Conservation (phyloP, 2,113 vertebrate species). For the Cynocephalus volans region DNA sequence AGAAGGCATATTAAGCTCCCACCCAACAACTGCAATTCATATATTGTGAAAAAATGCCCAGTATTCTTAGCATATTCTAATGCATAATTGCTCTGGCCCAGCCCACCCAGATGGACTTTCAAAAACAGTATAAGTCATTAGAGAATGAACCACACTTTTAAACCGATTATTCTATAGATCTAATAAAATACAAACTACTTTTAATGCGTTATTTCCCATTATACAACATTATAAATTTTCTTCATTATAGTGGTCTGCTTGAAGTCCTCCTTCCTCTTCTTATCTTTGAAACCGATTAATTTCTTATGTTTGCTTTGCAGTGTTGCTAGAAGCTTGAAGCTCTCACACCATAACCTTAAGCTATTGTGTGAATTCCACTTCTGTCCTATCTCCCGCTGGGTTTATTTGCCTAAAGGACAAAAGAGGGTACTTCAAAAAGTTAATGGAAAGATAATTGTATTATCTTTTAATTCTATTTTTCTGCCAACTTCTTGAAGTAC, state of each 20-base stretch:
- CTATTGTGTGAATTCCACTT: not conserved
- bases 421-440: too few relatives aligned
- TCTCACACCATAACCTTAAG: not conserved
- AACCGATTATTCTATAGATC: not conserved
- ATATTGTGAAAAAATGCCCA: not conserved
- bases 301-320: not conserved
- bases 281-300: conserved; percentile 39
- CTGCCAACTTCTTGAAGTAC: too few relatives aligned
- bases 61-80: not conserved
- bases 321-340: not conserved
- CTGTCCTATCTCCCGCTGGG: not conserved
- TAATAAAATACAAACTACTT: not conserved
- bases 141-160: not conserved
- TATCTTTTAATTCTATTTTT: too few relatives aligned
- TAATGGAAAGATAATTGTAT: too few relatives aligned
- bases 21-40: not conserved
- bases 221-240: not conserved
- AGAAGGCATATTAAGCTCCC: not conserved
- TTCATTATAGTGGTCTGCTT: not conserved
- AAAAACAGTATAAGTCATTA: not conserved
- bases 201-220: not conserved
- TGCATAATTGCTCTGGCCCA: not conserved
- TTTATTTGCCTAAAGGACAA: not conserved
- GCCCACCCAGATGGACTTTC: not conserved
- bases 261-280: not conserved